A percentile compares a stretch with the other conserved stretches of the same genome.
Conservation (phyloP, 1,140 invertebrate genomes). For the Listronotus oregonensis region DNA sequence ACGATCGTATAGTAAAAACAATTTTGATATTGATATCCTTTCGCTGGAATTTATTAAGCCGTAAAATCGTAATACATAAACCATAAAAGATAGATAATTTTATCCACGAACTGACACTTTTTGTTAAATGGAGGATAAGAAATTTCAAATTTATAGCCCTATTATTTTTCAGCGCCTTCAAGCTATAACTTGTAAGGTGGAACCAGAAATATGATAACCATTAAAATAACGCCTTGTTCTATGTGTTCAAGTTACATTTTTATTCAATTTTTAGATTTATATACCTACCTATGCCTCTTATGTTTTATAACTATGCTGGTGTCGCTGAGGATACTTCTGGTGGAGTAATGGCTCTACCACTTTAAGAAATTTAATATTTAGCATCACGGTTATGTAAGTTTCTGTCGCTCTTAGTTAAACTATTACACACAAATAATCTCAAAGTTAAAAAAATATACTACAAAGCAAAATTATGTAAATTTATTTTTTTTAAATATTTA, state of each 20-base stretch:
- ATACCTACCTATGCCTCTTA: conserved; percentile 31
- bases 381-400: too few species aligned
- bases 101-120: conserved; percentile 35
- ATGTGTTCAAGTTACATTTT: conserved; percentile 32
- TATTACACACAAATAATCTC: too few species aligned
- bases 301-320: conserved; percentile 28
- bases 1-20: conserved; percentile 12
- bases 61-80: conserved; percentile 33
- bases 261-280: conserved; percentile 33
- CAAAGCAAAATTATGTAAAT: too few species aligned
- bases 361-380: too few species aligned
- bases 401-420: too few species aligned
- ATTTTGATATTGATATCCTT: conserved; percentile 18
- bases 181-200: conserved; percentile 31
- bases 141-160: conserved; percentile 34
- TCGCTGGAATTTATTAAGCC: conserved; percentile 22
- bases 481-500: too few species aligned
- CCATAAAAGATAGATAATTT: conserved; percentile 36
- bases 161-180: conserved; percentile 34
- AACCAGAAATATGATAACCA: conserved; percentile 34
- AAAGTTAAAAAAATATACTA: too few species aligned
- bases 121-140: conserved; percentile 36
- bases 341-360: too few species aligned
- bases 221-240: conserved; percentile 32
- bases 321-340: not conserved